A percentile compares a stretch with the other conserved stretches of the same genome.
These are phyloP conservation scores for Piprites chloris DNA, from an alignment of 2,113 vertebrate genomes.

Conservation along the genomic window DNA sequence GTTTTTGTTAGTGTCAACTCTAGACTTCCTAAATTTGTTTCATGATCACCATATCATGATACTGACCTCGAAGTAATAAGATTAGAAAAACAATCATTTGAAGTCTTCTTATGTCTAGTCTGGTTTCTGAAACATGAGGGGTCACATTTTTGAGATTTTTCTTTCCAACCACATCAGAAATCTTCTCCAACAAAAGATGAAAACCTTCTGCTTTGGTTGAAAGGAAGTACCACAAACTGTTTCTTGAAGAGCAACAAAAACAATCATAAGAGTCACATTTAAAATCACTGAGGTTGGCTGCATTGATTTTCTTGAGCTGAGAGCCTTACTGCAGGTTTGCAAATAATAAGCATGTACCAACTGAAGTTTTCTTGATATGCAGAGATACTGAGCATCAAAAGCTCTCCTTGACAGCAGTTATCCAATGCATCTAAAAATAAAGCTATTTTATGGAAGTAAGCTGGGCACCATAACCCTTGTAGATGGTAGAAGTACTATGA, in stretches of 20 bases:
- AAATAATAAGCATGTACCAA: background rate
- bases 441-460: background rate
- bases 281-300: background rate
- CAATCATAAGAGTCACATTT: background rate
- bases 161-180: background rate
- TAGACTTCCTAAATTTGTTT: background rate
- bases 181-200: background rate
- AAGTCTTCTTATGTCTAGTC: background rate
- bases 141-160: conserved; percentile 58
- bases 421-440: background rate
- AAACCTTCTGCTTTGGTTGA: background rate
- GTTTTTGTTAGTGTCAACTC: background rate
- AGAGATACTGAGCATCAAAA: background rate
- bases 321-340: background rate
- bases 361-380: background rate
- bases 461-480: background rate
- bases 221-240: background rate
- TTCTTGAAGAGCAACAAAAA: background rate
- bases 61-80: conserved; percentile 17
- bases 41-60: background rate
- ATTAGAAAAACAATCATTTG: conserved; percentile 27
- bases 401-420: background rate
- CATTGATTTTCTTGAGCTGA: background rate
- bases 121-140: background rate
- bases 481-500: background rate